Evolutionary conservation across 2,113 vertebrate species (phyloP), one percentile per base, ranked within the genome.

Genomic region (Glaucomys volans): DNA sequence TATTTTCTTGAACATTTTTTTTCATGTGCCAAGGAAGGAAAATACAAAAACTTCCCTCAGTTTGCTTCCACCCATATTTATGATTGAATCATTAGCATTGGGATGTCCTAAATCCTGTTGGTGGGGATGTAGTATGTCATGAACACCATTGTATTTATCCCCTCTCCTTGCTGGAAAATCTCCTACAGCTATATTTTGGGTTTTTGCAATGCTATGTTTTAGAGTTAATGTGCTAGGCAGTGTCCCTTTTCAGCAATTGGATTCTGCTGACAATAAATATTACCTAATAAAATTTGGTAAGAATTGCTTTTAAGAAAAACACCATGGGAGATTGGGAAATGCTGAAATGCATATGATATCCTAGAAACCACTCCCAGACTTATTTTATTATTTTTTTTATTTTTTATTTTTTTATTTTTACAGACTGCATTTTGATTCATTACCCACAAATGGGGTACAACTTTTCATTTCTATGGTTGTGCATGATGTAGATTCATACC

Each of bases 241-340:
- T 67, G 8, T 3, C 2, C 3, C 20, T 79, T 79, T 71, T 69
- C 2, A 64, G 42, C 75, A 37, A 44, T 83, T 75, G 26, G 12
- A 81, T 11, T 90, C 50, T 88, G 16, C 26, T 87, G 35, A 87
- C 30, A 87, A 12, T 90, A 92, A 75, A 83, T 57, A 67, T 94
- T 83, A 81, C 62, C 40, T 76, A 9, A 17, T 8, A 93, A 37
- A 87, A 62, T 66, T 47, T 89, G 1, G 5, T 89, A 86, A 75
- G 72, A 66, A 81, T 54, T 37, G 0, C 42, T n/a, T 67, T n/a
- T 8, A n/a, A 24, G 85, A 86, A 67, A 86, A 71, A 44, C 32
- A 50, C 6, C 14, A 10, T 28, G 11, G 93, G 5, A 75, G 72
- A 69, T 40, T 96, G 11, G 90, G 5, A 75, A 80, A 69, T 40